phyloP scores from a whole-genome alignment of 30 jellyfish, hydroid and myxozoan genomes.

The Aurelia coerulea region DNA sequence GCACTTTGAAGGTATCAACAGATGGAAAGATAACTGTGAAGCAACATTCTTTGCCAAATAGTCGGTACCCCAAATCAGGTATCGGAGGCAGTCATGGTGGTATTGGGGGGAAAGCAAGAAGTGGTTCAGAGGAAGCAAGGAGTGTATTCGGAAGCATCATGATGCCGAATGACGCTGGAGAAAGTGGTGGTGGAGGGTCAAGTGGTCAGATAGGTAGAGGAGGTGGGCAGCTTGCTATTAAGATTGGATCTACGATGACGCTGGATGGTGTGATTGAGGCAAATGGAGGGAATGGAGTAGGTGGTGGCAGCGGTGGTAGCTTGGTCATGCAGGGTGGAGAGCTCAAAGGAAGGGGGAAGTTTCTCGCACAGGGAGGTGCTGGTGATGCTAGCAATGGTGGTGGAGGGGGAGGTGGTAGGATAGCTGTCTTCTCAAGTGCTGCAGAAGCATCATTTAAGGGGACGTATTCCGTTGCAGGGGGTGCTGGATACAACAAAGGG shows the following conservation, averaged over 20 bases:
- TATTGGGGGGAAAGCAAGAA: conserved; percentile 33
- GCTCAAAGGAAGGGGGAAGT: conserved; percentile 45
- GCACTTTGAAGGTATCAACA: conserved; percentile 14
- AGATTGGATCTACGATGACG: conserved; percentile 7
- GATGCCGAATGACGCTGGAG: conserved; percentile 32
- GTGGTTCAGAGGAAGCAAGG: background rate
- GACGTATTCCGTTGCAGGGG: conserved; percentile 55
- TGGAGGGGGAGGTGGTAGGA: conserved; percentile 75
- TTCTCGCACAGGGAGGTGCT: conserved; percentile 56
- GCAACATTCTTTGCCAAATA: conserved; percentile 50
- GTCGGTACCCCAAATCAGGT: background rate
- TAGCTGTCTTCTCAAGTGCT: conserved; percentile 25
- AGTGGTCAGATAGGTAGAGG: conserved; percentile 51
- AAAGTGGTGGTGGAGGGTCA: conserved; percentile 66
- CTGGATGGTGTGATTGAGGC: conserved; percentile 55
- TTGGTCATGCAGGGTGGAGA: conserved; percentile 30
- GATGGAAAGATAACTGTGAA: conserved; percentile 35
- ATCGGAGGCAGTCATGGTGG: conserved; percentile 71
- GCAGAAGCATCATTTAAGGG: conserved; percentile 31
- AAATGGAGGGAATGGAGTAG: conserved; percentile 51
- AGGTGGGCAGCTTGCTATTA: conserved; percentile 43
- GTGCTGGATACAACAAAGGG: conserved; percentile 43
- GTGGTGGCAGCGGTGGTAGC: conserved; percentile 82
- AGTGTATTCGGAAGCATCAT: conserved; percentile 34
- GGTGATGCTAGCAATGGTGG: conserved; percentile 60